phyloP scores from a whole-genome alignment of 1,140 invertebrate genomes.

The Pemphigus obesinymphae region DNA sequence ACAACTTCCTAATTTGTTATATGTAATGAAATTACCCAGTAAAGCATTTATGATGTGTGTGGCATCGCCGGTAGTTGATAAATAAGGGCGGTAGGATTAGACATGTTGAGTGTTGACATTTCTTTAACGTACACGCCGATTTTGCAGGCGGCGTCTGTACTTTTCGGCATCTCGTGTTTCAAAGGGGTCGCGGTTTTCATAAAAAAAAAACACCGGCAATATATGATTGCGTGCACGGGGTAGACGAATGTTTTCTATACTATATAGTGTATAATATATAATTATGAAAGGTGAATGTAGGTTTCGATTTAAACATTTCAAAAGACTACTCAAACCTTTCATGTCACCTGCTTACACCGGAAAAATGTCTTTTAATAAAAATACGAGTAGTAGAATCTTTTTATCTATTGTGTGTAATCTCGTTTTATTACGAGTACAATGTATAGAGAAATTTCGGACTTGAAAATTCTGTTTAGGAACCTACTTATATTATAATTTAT shows the following conservation, averaged over 20 bases:
- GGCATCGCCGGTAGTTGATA: not conserved
- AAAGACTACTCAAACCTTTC: slow-evolving; percentile 15
- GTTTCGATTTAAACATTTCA: slow-evolving; percentile 25
- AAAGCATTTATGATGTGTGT: not conserved
- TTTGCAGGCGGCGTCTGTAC: not conserved
- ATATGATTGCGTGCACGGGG: not conserved
- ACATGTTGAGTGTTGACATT: slow-evolving; percentile 40
- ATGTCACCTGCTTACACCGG: slow-evolving; percentile 38
- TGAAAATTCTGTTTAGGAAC: too few species aligned
- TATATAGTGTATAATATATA: not conserved
- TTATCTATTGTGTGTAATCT: slow-evolving; percentile 6
- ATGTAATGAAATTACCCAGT: not conserved
- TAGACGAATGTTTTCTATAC: not conserved
- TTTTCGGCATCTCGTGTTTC: slow-evolving; percentile 35
- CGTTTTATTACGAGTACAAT: not conserved
- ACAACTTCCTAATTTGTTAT: not conserved
- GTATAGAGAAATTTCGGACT: not conserved
- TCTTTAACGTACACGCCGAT: slow-evolving; percentile 4
- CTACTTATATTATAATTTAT: too few species aligned
- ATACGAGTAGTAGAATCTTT: not conserved
- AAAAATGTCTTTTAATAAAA: slow-evolving; percentile 11
- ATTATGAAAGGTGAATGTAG: slow-evolving; percentile 13
- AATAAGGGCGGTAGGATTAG: slow-evolving; percentile 32
- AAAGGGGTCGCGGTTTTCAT: slow-evolving; percentile 35
- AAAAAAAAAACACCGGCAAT: slow-evolving; percentile 21